Evolutionary conservation across 1,140 invertebrate genomes (phyloP), one percentile per base, ranked within the genome.

Genomic region (Drosophila repleta): DNA sequence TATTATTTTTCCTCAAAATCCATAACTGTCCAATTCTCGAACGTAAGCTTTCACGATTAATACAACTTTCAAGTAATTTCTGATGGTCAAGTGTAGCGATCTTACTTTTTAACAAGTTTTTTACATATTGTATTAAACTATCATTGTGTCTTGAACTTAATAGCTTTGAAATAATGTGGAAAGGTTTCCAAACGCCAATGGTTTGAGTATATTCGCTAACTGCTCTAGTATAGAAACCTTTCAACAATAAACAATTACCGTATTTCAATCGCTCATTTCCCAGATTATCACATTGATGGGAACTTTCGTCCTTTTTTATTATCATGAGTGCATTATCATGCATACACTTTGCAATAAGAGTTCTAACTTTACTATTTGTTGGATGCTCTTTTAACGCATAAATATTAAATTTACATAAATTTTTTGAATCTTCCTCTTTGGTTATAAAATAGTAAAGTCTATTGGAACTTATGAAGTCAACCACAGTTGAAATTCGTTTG

Each of bases 191-290:
- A 43, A 72, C 53, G 4, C 73, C 76, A 60, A 88, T 76, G 6
- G 83, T 88, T 60, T 76, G 49, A 3, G 43, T 55, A 63, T 74
- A 88, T 64, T 88, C 72, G 17, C 43, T 46, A 8, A 69, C 73
- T 15, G 83, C 83, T 35, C 55, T 58, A 15, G 26, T 21, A 3
- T 58, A 43, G 11, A 70, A 37, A 13, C 66, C 73, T 56, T 56
- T 83, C 0, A 26, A 8, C 6, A 88, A 41, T 49, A 88, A 77
- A 77, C 79, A 11, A 76, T 88, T 74, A 20, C 83, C 83, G n/a
- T 71, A 74, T 24, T 74, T 72, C 29, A 83, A 69, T 2, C 68
- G 65, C 6, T 83, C 60, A 10, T 49, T 43, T 11, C 62, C 70
- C 15, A 61, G n/a, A 52, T 74, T 70, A 4, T 60, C 10, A 18